Evolutionary conservation across 2,113 vertebrate species (phyloP).

Genomic region (Prionailurus viverrinus): DNA sequence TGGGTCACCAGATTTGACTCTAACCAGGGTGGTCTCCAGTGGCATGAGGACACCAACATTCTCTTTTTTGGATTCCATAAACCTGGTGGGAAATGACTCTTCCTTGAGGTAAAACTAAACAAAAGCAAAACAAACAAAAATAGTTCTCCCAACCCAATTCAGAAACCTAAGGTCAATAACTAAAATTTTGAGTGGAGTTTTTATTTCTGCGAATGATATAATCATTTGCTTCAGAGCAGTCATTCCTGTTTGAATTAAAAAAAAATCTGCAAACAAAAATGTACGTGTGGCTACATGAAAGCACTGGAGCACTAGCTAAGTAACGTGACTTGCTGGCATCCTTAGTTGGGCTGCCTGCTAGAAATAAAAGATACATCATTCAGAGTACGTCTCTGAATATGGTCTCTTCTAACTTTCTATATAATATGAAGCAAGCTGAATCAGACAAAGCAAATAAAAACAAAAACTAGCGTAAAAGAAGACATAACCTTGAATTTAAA

Average conservation of each 20-base stretch:
- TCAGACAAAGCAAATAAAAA: neutral
- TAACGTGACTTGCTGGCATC: neutral
- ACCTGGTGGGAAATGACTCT: neutral
- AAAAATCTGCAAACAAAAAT: neutral
- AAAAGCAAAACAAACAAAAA: neutral
- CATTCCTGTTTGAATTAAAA: neutral
- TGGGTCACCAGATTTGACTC: neutral
- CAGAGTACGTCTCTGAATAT: neutral
- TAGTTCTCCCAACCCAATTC: neutral
- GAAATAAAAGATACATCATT: neutral
- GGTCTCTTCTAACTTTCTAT: neutral
- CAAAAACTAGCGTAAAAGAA: neutral
- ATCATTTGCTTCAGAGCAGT: neutral
- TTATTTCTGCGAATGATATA: neutral
- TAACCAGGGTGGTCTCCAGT: neutral
- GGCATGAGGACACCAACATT: neutral
- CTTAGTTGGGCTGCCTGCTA: neutral
- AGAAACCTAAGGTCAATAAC: neutral
- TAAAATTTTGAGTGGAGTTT: neutral
- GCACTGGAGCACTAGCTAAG: neutral
- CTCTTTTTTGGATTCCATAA: neutral
- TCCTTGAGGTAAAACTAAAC: neutral
- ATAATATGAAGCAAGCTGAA: neutral
- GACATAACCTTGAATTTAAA: neutral
- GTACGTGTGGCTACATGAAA: neutral